Percentiles rank a stretch among this genome's conserved stretches.
These are phyloP conservation scores for Thamnophis elegans DNA, from an alignment of 2,797 vertebrate species.

Conservation along the genomic window DNA sequence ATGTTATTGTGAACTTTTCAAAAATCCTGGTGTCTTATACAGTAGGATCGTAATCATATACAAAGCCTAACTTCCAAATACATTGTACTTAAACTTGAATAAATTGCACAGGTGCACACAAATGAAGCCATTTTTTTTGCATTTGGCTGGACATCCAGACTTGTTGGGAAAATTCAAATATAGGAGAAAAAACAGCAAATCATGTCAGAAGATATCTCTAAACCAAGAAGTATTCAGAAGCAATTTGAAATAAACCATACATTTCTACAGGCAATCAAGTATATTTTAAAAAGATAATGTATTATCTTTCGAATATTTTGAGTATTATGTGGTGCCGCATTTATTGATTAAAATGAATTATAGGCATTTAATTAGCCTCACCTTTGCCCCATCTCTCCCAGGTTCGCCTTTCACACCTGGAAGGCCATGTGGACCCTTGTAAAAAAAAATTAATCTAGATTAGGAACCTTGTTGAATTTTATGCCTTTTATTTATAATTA, in stretches of 20 bases:
- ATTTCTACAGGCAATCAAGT: not conserved
- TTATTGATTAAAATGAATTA: not conserved
- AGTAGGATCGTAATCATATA: not conserved
- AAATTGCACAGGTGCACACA: not conserved
- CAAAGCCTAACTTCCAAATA: not conserved
- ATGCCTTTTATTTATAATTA: not conserved
- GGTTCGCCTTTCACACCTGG: conserved; percentile 87
- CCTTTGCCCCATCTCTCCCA: conserved; percentile 83
- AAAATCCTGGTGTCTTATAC: not conserved
- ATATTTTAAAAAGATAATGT: not conserved
- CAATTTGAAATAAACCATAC: not conserved
- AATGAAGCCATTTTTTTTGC: not conserved
- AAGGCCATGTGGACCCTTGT: conserved; percentile 83
- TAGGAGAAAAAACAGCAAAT: not conserved
- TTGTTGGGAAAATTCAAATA: not conserved
- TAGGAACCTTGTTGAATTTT: conserved; percentile 14
- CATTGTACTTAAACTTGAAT: not conserved
- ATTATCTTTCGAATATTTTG: not conserved
- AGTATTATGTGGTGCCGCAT: not conserved
- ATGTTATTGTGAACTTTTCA: not conserved
- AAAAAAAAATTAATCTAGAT: conserved; percentile 46
- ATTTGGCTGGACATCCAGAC: not conserved
- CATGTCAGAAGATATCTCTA: not conserved
- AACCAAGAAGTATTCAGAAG: not conserved
- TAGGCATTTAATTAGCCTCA: conserved; percentile 64